Evolutionary conservation across 2,888 invertebrate genomes (phyloP).

Genomic region (Erannis defoliaria): DNA sequence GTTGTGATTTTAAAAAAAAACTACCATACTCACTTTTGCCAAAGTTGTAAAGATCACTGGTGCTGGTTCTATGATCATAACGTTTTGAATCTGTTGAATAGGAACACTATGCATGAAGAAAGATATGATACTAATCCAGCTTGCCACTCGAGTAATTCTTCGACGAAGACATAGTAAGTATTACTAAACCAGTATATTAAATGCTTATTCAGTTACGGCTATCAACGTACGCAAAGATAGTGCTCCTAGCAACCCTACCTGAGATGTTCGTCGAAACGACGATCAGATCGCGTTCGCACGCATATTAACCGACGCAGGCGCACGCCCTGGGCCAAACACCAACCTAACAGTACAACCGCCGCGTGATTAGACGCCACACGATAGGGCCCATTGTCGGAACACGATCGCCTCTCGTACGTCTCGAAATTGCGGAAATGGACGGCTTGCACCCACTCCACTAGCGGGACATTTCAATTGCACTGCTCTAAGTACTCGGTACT

Average conservation of each 20-base stretch:
- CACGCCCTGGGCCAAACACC: conserved; percentile 70
- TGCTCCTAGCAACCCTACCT: conserved; percentile 57
- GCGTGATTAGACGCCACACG: conserved; percentile 85
- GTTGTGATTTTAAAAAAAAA: no score
- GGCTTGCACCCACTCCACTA: conserved; percentile 78
- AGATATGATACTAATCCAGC: background rate
- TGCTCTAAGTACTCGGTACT: conserved; percentile 54
- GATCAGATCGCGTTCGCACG: conserved; percentile 84
- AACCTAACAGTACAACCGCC: conserved; percentile 80
- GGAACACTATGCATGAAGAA: no score
- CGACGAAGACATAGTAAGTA: no score
- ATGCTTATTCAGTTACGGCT: conserved; percentile 49
- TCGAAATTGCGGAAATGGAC: conserved; percentile 85
- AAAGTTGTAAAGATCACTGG: no score
- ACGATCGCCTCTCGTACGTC: conserved; percentile 83
- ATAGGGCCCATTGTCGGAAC: conserved; percentile 84
- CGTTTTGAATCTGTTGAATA: no score
- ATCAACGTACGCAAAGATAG: conserved; percentile 61
- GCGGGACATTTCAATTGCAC: conserved; percentile 85
- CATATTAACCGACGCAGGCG: conserved; percentile 72
- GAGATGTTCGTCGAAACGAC: conserved; percentile 58
- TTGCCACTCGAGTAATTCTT: background rate
- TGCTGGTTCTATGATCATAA: no score
- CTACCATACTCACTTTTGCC: no score
- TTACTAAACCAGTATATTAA: background rate